Evolutionary conservation across 2,113 vertebrate species (phyloP).

Genomic region (Pteruthius melanotis): DNA sequence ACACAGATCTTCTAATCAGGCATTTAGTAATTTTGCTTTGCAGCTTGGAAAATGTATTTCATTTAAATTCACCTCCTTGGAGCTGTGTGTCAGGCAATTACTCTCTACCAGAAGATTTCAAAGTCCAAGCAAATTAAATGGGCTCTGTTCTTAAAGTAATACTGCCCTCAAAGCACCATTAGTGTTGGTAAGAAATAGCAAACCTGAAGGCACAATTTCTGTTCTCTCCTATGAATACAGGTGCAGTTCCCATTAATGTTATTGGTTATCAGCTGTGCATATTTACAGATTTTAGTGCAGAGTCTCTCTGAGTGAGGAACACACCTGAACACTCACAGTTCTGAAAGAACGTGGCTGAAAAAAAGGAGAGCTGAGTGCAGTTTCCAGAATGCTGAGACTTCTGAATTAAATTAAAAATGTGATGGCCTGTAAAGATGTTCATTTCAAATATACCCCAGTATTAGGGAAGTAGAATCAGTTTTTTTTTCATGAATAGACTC

Average conservation of each 20-base stretch:
- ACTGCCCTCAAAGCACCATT: slow-evolving; percentile 38
- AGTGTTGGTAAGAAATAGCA: slow-evolving; percentile 16
- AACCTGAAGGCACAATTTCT: neutral
- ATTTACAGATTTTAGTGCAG: slow-evolving; percentile 7
- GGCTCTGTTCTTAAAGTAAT: slow-evolving; percentile 49
- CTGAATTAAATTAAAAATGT: neutral
- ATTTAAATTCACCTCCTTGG: slow-evolving; percentile 68
- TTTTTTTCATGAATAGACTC: neutral
- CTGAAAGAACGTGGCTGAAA: neutral
- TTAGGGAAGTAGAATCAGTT: neutral
- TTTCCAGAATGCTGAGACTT: neutral
- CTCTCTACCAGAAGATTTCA: slow-evolving; percentile 60
- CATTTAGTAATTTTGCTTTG: slow-evolving; percentile 71
- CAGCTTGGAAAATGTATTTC: slow-evolving; percentile 64
- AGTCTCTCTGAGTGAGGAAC: neutral
- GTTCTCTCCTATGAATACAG: neutral
- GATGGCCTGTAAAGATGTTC: neutral
- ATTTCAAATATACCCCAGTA: neutral
- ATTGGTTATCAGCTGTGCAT: neutral
- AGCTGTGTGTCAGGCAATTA: slow-evolving; percentile 66
- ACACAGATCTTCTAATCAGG: slow-evolving; percentile 67
- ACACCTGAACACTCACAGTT: neutral
- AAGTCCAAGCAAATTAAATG: slow-evolving; percentile 63
- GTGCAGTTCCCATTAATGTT: neutral
- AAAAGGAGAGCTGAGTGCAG: neutral